Conservation (phyloP, 2,113 vertebrate genomes). For the Arvicanthis niloticus region DNA sequence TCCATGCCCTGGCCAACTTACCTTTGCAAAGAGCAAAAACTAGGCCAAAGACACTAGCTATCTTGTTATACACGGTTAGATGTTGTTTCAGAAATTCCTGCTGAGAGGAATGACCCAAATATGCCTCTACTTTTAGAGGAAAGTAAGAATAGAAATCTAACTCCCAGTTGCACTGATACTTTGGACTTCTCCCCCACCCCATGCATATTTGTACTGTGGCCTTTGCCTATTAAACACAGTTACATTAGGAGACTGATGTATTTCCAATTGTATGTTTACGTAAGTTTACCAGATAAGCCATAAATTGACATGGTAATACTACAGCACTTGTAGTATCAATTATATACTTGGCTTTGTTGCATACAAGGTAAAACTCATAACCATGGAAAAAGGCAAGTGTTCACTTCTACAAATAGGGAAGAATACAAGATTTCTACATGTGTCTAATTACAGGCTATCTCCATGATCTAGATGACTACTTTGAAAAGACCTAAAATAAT, state of each 20-base stretch:
- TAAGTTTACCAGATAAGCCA: neutral
- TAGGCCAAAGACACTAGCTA: constrained; percentile 59
- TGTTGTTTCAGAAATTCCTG: constrained; percentile 39
- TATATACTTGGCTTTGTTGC: neutral
- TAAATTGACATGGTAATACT: neutral
- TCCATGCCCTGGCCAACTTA: neutral
- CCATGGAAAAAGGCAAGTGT: neutral
- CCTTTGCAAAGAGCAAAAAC: constrained; percentile 17
- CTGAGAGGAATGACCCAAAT: constrained; percentile 62
- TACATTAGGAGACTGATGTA: neutral
- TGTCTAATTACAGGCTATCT: neutral
- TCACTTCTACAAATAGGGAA: neutral
- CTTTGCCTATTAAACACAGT: neutral
- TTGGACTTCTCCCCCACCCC: neutral
- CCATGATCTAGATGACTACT: neutral
- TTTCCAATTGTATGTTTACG: neutral
- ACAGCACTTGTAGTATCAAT: neutral
- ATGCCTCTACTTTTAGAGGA: neutral
- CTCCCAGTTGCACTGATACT: neutral
- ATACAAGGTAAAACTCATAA: neutral
- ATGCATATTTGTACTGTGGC: neutral
- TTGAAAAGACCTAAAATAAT: constrained; percentile 29
- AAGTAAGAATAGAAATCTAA: neutral
- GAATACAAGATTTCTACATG: neutral
- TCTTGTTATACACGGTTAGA: neutral